Conservation (phyloP, 2,113 vertebrate species). For the Poicephalus gulielmi region DNA sequence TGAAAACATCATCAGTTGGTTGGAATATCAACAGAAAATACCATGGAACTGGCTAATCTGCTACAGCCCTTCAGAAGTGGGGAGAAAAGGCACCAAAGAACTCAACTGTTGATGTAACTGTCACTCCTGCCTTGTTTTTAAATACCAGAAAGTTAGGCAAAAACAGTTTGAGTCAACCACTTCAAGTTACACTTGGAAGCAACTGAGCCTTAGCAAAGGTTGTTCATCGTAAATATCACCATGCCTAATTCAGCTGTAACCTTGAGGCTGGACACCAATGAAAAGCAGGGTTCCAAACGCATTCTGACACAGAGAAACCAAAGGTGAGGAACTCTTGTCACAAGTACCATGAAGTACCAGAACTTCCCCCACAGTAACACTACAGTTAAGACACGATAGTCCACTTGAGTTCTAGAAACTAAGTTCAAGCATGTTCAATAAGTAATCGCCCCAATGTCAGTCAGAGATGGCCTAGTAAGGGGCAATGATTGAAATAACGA, state of each 20-base stretch:
- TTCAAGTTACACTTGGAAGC: background rate
- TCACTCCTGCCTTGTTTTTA: background rate
- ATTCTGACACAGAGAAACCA: background rate
- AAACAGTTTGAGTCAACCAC: background rate
- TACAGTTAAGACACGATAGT: background rate
- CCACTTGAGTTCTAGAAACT: background rate
- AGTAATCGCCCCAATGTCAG: background rate
- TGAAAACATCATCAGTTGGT: background rate
- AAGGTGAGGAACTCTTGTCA: background rate
- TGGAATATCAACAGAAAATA: background rate
- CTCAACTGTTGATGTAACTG: background rate
- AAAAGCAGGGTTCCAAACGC: background rate
- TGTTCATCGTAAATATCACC: background rate
- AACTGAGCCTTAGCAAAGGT: background rate
- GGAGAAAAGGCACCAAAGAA: background rate
- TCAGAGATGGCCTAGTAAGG: background rate
- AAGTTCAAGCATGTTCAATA: background rate
- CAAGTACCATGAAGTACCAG: no score
- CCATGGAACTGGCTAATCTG: background rate
- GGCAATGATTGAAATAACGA: fast-evolving
- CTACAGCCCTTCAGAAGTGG: background rate
- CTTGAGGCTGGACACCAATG: background rate
- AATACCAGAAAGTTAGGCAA: fast-evolving
- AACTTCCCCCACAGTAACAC: background rate
- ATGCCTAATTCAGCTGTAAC: background rate